Evolutionary conservation across 1,140 invertebrate species (phyloP).

Genomic region (Batillaria attramentaria): DNA sequence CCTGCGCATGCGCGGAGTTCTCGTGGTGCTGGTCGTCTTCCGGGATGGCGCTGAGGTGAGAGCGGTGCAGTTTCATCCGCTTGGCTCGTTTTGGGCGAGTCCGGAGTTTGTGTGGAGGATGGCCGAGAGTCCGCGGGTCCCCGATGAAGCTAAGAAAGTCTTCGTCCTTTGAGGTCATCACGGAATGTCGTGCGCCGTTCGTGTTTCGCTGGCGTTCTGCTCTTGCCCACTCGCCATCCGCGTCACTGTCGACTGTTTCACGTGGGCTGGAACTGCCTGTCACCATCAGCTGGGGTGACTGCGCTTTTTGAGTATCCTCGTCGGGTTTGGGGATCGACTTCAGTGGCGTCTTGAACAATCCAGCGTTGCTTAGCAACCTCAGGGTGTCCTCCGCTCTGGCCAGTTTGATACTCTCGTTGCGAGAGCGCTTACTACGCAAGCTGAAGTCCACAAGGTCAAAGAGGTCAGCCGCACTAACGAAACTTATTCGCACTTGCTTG

Average conservation of each 20-base stretch:
- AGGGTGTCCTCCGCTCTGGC: conserved; percentile 17
- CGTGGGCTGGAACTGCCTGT: too few species aligned
- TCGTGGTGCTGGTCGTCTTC: conserved; percentile 36
- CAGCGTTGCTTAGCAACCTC: conserved; percentile 6
- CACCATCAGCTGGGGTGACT: too few species aligned
- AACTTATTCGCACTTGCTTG: conserved; percentile 43
- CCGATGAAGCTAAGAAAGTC: too few species aligned
- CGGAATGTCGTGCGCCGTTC: too few species aligned
- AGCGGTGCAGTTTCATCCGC: conserved; percentile 44
- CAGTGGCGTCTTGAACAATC: too few species aligned
- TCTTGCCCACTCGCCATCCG: too few species aligned
- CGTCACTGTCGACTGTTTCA: too few species aligned
- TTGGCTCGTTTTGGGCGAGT: conserved; percentile 44
- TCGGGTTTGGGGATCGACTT: not conserved
- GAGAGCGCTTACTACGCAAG: conserved; percentile 39
- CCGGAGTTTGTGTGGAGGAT: conserved; percentile 9
- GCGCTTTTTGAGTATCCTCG: too few species aligned
- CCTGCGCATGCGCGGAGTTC: conserved; percentile 15
- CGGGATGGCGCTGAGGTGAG: conserved; percentile 39
- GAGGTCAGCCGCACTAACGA: conserved; percentile 49
- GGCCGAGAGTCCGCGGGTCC: too few species aligned
- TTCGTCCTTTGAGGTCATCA: too few species aligned
- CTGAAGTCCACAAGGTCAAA: conserved; percentile 51
- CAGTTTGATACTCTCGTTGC: conserved; percentile 12
- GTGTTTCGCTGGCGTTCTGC: not conserved